These are phyloP conservation scores for Nasua narica DNA, from an alignment of 2,797 vertebrate genomes.

Conservation along the genomic window DNA sequence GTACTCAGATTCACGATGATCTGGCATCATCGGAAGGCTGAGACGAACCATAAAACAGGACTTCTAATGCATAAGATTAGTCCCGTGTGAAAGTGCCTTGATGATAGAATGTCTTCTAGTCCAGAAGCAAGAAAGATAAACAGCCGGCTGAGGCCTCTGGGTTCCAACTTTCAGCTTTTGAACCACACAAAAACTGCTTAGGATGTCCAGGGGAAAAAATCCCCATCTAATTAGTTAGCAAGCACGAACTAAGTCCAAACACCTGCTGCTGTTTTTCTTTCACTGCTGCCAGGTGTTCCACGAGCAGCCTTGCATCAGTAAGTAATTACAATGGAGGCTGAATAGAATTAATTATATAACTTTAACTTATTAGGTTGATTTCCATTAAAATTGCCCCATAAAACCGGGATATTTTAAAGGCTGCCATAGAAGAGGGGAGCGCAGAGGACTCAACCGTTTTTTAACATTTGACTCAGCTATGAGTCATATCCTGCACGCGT, in stretches of 20 bases:
- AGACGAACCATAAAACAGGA: not conserved
- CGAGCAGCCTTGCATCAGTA: not conserved
- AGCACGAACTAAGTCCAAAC: conserved; percentile 5
- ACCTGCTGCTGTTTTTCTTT: conserved; percentile 51
- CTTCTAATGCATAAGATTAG: not conserved
- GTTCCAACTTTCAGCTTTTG: not conserved
- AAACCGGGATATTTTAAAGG: conserved; percentile 10
- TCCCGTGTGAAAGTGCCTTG: not conserved
- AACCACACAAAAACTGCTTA: not conserved
- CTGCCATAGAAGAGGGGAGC: not conserved
- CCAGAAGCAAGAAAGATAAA: not conserved
- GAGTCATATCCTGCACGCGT: not conserved
- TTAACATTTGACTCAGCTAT: not conserved
- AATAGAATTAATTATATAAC: conserved; percentile 48
- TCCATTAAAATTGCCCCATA: not conserved
- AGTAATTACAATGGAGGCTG: not conserved
- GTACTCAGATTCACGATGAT: not conserved
- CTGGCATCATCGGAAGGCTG: not conserved
- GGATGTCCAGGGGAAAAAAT: not conserved
- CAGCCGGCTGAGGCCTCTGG: not conserved
- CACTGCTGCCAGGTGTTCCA: conserved; percentile 7
- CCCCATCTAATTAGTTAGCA: conserved; percentile 9
- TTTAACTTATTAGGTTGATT: conserved; percentile 6
- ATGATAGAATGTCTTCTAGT: not conserved
- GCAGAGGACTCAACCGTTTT: not conserved